Evolutionary conservation across 2,797 vertebrate species (phyloP), one percentile per base, ranked within the genome.

Genomic region (Premnoplex brunnescens): DNA sequence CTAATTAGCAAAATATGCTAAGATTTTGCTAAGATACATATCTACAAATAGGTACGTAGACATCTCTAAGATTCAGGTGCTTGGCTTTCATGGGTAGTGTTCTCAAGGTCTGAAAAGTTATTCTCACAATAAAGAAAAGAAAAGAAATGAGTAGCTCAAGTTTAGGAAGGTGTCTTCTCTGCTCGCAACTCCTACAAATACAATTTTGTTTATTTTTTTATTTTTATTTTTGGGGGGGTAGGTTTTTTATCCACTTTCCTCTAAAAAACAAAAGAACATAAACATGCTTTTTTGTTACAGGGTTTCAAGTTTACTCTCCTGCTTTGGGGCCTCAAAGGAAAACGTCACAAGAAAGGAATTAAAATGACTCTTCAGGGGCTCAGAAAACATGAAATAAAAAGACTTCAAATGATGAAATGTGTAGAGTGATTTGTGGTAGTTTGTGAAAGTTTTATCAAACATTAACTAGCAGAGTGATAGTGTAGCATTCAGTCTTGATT

Each of bases 361-460:
- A 94, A 96, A 94, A 97, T 94, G 83, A 91, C 86, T 97, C 94
- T 95, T 96, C 88, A 63, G 93, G 85, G 96, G 58, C 93, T 95
- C 84, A 94, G 76, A 97, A 91, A 96, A 94, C 89, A 88, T 92
- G 94, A 95, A 94, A 95, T 93, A 96, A 95, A 95, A 95, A 93
- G 85, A 55, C 91, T 95, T 97, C 93, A 96, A 95, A 96, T 95
- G 93, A 91, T 93, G 52, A 93, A 93, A 95, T 82, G 66, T 85
- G 89, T 89, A 94, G 88, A 92, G 54, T 96, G 94, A 95, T 97
- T 96, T 95, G 91, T 96, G 82, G 74, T 87, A 83, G 78, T 95
- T 94, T 96, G 86, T 90, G 93, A 91, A 94, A 96, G 54, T 86
- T 96, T 96, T 95, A 92, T 87, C 95, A 91, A 96, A 90, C 54